phyloP scores from a whole-genome alignment of 2,113 vertebrate genomes.

The Microtus richardsoni region DNA sequence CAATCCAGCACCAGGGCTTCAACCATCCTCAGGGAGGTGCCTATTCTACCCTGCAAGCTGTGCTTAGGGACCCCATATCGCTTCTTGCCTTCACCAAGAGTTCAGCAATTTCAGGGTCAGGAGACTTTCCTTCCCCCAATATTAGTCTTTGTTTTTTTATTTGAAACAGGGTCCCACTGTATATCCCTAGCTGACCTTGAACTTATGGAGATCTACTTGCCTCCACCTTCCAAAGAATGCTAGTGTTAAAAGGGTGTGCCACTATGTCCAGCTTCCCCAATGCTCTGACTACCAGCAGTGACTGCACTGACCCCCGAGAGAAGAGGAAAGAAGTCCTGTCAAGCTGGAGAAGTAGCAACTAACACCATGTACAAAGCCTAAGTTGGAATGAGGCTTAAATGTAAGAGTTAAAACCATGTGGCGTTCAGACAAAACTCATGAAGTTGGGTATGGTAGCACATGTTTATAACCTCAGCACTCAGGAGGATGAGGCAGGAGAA shows the following conservation, averaged over 20 bases:
- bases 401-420: neutral
- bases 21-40: rapidly evolving
- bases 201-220: neutral
- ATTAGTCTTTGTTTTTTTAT: neutral
- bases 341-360: neutral
- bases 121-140: neutral
- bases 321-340: neutral
- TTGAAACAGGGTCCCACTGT: neutral
- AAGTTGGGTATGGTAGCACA: neutral
- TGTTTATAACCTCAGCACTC: neutral
- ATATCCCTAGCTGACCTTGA: neutral
- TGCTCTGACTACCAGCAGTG: neutral
- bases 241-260: neutral
- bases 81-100: no score
- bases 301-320: neutral
- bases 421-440: neutral
- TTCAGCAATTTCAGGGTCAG: neutral
- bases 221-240: neutral
- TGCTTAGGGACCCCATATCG: neutral
- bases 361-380: neutral
- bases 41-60: neutral
- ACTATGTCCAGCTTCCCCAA: neutral
- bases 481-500: neutral
- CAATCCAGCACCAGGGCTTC: no score
- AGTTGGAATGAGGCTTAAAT: neutral